Conservation (phyloP, 2,888 invertebrate genomes). For the Balanococcus diminutus region DNA sequence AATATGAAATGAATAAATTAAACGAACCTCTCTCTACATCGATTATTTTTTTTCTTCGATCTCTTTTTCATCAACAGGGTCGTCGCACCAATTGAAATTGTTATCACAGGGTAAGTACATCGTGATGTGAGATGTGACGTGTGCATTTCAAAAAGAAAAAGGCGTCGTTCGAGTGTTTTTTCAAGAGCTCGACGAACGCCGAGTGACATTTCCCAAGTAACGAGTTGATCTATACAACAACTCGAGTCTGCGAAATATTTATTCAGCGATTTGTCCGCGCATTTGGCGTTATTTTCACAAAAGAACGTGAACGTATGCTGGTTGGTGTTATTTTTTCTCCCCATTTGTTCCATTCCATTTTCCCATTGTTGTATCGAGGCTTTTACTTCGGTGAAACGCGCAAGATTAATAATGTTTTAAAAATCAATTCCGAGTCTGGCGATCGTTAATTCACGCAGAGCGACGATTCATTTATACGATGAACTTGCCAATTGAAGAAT, state of each 20-base stretch:
- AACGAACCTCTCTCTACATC: neutral
- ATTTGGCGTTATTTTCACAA: neutral
- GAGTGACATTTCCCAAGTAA: neutral
- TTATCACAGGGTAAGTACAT: too few species aligned
- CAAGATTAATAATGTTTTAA: neutral
- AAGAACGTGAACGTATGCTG: too few species aligned
- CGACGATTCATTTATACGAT: neutral
- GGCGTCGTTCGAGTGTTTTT: neutral
- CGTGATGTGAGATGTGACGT: too few species aligned
- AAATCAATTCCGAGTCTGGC: neutral
- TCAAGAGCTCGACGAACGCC: neutral
- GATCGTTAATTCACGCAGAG: neutral
- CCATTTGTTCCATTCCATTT: neutral
- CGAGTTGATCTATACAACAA: neutral
- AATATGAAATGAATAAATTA: neutral
- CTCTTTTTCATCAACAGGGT: too few species aligned
- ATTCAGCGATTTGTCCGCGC: neutral
- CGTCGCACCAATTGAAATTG: neutral
- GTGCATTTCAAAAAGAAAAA: neutral
- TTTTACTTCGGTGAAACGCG: too few species aligned
- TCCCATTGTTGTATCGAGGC: too few species aligned
- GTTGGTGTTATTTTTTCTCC: neutral
- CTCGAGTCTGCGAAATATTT: neutral
- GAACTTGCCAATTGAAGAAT: neutral
- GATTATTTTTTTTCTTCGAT: neutral